Percentiles rank a stretch among this genome's conserved stretches.
These are phyloP conservation scores for Enhydra lutris DNA, from an alignment of 2,113 vertebrate species.

Conservation along the genomic window DNA sequence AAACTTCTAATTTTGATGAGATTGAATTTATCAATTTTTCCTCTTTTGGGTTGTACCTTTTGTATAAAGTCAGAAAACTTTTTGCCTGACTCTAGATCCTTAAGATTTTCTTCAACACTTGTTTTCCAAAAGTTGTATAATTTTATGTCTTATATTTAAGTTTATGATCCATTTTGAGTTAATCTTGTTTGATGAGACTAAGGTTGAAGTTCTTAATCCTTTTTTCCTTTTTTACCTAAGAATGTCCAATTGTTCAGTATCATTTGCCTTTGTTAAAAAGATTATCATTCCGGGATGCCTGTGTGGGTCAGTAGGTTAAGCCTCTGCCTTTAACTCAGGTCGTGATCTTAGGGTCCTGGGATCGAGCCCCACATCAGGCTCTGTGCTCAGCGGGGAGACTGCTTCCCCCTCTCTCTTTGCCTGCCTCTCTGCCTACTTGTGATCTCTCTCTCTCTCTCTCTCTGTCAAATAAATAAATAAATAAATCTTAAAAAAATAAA, in stretches of 20 bases:
- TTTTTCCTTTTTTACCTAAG: neutral
- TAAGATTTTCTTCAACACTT: neutral
- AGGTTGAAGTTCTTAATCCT: neutral
- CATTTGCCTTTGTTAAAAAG: neutral
- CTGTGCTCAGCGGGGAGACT: too few relatives aligned
- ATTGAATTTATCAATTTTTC: neutral
- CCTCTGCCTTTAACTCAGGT: too few relatives aligned
- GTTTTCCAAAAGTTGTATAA: neutral
- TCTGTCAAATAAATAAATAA: too few relatives aligned
- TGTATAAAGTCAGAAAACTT: neutral
- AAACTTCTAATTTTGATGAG: neutral
- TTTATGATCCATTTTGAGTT: neutral
- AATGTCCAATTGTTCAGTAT: neutral
- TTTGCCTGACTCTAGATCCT: neutral
- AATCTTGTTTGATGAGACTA: neutral
- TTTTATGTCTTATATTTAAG: neutral
- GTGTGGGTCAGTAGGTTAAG: too few relatives aligned
- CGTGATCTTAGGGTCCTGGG: too few relatives aligned
- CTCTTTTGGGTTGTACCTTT: neutral
- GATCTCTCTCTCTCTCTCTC: too few relatives aligned
- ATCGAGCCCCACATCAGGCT: too few relatives aligned
- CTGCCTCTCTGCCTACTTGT: too few relatives aligned
- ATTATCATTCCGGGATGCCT: too few relatives aligned
- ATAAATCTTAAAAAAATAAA: too few relatives aligned
- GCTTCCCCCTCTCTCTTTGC: too few relatives aligned